Base-by-base conservation (phyloP, 2,113 vertebrate genomes). In the Nycticorax nycticorax region DNA sequence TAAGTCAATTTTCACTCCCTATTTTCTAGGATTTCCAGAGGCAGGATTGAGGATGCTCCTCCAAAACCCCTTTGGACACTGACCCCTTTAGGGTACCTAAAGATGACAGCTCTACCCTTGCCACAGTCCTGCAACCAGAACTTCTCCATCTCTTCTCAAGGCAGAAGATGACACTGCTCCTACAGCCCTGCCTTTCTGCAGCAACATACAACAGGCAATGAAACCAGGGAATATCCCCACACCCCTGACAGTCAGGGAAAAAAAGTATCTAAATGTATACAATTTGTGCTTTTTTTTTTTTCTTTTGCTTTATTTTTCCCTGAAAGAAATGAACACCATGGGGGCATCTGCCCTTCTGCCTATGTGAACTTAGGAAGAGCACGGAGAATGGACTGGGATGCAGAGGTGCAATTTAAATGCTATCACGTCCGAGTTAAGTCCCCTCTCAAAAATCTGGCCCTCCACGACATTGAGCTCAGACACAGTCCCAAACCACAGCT, bases 401-500 rank as follows among this genome's bases (percentile, higher is more conserved):
- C 53, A 59, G 43, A 79, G 57, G 35, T 66, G 26, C 3, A 6
- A 69, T 90, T 87, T 53, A 37, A 85, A 47, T 24, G 33, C 22
- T 55, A 8, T 67, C 56, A 60, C 5, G 1, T 1, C 78, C 0
- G 2, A 73, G 26, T 47, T 47, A 47, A 64, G 73, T 45, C 85
- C 48, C 66, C 8, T 12, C 73, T 41, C 69, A 41, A 14, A 88
- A 71, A 84, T 79, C 35, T 84, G 74, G 41, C 89, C 74, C 82
- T 3, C 28, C 79, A n/a, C 10, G 1, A 13, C 7, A 13, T 20
- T 1, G 52, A 72, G 89, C 66, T 81, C 9, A 3, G 86, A 73
- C 92, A 68, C 14, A 8, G 56, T 37, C 94, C 94, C 90, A 93
- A 90, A 64, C 10, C 95, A 87, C 92, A 95, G 80, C 96, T 92